These are phyloP conservation scores for Melanotaenia pygmaea DNA, from an alignment of 2,797 vertebrate species.

Conservation along the genomic window DNA sequence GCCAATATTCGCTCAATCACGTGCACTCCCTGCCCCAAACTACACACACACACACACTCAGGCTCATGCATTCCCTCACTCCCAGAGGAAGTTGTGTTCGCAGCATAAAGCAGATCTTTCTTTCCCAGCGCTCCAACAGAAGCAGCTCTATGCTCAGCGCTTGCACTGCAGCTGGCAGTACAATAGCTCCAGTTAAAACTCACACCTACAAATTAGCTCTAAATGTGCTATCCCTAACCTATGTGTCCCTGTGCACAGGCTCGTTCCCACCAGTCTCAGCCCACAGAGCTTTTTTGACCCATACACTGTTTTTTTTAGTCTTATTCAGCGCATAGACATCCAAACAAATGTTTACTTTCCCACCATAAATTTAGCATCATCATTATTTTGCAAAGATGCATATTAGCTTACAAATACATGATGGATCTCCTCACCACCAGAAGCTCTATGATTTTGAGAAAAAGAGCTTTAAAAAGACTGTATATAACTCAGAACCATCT, in stretches of 20 bases:
- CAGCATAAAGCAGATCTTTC: slow-evolving; percentile 73
- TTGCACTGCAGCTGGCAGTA: slow-evolving; percentile 73
- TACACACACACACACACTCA: slow-evolving; percentile 3
- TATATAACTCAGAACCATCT: slow-evolving; percentile 18
- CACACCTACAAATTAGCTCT: slow-evolving; percentile 75
- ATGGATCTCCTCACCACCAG: background rate
- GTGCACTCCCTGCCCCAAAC: slow-evolving; percentile 17
- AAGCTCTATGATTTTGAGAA: slow-evolving; percentile 7
- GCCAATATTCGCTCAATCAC: slow-evolving; percentile 38
- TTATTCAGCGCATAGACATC: background rate
- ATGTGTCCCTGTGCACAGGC: slow-evolving; percentile 29
- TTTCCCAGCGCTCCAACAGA: slow-evolving; percentile 71
- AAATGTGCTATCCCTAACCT: slow-evolving; percentile 44
- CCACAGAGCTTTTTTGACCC: background rate
- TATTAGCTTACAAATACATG: background rate
- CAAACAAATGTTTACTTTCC: background rate
- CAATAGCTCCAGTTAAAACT: slow-evolving; percentile 76
- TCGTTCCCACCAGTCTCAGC: slow-evolving; percentile 48
- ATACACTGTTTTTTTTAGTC: slow-evolving; percentile 12
- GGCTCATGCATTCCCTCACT: slow-evolving; percentile 27
- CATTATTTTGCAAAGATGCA: slow-evolving; percentile 3
- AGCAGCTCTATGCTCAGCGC: slow-evolving; percentile 66
- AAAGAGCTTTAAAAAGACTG: slow-evolving; percentile 9
- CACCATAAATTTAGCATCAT: background rate
- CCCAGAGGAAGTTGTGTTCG: slow-evolving; percentile 72